Evolutionary conservation across 2,113 vertebrate genomes (phyloP).

Genomic region (Rallus limicola): DNA sequence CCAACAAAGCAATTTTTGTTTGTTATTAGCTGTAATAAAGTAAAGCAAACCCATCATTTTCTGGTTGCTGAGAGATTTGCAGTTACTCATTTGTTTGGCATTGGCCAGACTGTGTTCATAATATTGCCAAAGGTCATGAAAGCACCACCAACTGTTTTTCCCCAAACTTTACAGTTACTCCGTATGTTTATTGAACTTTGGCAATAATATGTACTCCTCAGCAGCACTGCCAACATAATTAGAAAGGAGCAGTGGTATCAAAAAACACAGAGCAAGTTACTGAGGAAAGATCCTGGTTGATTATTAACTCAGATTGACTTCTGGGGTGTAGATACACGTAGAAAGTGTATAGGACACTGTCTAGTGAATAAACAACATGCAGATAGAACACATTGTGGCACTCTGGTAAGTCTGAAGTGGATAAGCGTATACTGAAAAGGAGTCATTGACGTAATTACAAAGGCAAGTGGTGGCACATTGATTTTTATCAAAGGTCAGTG

Average conservation of each 20-base stretch:
- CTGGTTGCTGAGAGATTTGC: neutral
- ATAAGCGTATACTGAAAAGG: neutral
- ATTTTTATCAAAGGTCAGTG: constrained; percentile 1
- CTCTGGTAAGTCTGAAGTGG: neutral
- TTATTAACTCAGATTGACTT: constrained; percentile 60
- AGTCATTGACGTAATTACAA: constrained; percentile 49
- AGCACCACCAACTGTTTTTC: neutral
- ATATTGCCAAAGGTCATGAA: constrained; percentile 37
- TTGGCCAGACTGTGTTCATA: neutral
- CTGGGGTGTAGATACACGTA: constrained; percentile 4
- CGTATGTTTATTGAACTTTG: constrained; percentile 49
- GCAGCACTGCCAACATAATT: constrained; percentile 36
- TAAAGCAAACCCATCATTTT: constrained; percentile 33
- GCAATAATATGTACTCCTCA: constrained; percentile 17
- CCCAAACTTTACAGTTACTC: constrained; percentile 45
- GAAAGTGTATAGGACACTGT: neutral
- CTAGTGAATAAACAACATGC: constrained; percentile 32
- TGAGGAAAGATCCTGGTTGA: constrained; percentile 39
- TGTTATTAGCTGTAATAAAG: constrained; percentile 39
- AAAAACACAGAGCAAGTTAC: constrained; percentile 25
- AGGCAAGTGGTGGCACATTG: neutral
- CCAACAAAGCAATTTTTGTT: constrained; percentile 7
- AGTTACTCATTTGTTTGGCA: constrained; percentile 45
- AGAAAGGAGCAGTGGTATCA: constrained; percentile 30
- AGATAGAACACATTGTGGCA: neutral